These are phyloP conservation scores for Acropora tenuis DNA, from an alignment of 64 coral and sea anemone genomes.

Conservation along the genomic window DNA sequence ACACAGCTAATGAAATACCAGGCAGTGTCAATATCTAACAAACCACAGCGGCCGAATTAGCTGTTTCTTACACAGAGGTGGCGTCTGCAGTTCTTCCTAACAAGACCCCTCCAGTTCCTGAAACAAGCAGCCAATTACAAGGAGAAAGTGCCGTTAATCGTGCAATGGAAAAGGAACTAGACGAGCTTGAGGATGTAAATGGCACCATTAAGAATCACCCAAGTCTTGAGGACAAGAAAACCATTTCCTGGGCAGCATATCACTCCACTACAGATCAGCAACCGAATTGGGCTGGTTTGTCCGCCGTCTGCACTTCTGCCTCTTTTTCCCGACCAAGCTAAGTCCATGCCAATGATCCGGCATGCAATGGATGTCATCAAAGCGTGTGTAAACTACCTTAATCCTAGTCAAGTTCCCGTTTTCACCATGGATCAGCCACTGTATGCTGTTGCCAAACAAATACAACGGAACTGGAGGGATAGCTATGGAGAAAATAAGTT, in stretches of 20 bases:
- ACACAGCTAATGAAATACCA: neutral
- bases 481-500: conserved; percentile 28
- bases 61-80: neutral
- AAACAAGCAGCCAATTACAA: conserved; percentile 11
- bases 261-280: conserved; percentile 33
- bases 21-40: neutral
- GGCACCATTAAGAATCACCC: neutral
- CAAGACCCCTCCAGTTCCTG: neutral
- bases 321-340: conserved; percentile 22
- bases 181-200: conserved; percentile 17
- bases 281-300: neutral
- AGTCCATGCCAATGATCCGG: conserved; percentile 22
- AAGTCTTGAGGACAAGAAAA: neutral
- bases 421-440: conserved; percentile 45
- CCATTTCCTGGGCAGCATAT: conserved; percentile 41
- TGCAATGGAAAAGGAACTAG: neutral
- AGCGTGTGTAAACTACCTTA: conserved; percentile 12
- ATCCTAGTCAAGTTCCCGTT: conserved; percentile 39
- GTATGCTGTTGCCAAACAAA: conserved; percentile 52
- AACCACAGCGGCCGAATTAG: neutral
- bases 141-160: neutral
- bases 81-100: neutral
- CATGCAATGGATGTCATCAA: conserved; percentile 42
- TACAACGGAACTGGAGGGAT: conserved; percentile 45
- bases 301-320: conserved; percentile 36